Evolutionary conservation across 2,797 vertebrate genomes (phyloP).

Genomic region (Euthynnus affinis): DNA sequence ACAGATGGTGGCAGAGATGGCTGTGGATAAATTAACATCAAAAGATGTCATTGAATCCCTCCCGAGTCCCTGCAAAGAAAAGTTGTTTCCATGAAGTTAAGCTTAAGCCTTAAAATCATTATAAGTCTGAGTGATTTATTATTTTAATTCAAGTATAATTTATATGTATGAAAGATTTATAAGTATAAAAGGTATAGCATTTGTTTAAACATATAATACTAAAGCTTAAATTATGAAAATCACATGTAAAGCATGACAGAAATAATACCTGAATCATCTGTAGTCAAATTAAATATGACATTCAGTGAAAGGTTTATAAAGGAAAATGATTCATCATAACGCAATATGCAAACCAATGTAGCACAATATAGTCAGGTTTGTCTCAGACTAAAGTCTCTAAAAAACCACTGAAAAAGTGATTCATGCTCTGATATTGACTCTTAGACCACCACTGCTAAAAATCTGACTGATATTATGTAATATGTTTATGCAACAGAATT

Average conservation of each 20-base stretch:
- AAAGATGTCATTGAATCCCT: constrained; percentile 42
- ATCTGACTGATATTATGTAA: constrained; percentile 58
- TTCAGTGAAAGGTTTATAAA: constrained; percentile 29
- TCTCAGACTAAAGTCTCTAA: constrained; percentile 50
- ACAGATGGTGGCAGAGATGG: constrained; percentile 38
- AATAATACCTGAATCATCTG: constrained; percentile 4
- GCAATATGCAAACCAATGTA: constrained; percentile 47
- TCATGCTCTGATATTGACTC: constrained; percentile 74
- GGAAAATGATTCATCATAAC: constrained; percentile 63
- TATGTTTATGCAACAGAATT: constrained; percentile 51
- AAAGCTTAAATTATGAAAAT: background rate
- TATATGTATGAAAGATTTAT: too few species aligned
- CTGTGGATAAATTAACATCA: constrained; percentile 44
- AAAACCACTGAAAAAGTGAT: constrained; percentile 76
- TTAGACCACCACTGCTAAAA: constrained; percentile 58
- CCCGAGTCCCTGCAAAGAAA: constrained; percentile 33
- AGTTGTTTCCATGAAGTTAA: constrained; percentile 42
- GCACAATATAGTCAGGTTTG: constrained; percentile 40
- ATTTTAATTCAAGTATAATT: background rate
- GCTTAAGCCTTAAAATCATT: background rate
- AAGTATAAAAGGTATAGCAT: background rate
- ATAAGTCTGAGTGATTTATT: background rate
- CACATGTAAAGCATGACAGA: background rate
- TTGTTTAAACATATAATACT: background rate
- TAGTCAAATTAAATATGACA: constrained; percentile 26